A percentile compares a stretch with the other conserved stretches of the same genome.
Conservation (phyloP, 2,888 invertebrate genomes). For the Drosophila anceps region DNA sequence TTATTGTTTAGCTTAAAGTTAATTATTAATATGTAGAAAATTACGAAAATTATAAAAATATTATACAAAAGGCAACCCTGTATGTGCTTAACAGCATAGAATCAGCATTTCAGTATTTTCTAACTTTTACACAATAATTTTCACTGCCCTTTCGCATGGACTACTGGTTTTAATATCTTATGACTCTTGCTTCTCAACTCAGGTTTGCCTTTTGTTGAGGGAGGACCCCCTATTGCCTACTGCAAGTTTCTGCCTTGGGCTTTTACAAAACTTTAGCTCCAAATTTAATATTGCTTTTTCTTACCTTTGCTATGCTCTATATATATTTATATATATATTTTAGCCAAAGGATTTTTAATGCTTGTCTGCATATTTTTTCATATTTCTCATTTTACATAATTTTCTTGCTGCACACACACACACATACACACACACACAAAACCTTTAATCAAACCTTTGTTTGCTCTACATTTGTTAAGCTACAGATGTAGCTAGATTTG, state of each 20-base stretch:
- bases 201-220: neutral
- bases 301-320: neutral
- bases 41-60: constrained; percentile 6
- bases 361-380: constrained; percentile 13
- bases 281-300: constrained; percentile 17
- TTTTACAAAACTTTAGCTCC: constrained; percentile 9
- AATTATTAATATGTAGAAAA: neutral
- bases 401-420: constrained; percentile 1
- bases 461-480: constrained; percentile 23
- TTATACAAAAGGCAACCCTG: neutral
- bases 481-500: constrained; percentile 31
- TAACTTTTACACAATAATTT: neutral
- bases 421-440: too few relatives aligned
- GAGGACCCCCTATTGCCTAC: neutral
- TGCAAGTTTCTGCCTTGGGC: constrained; percentile 17
- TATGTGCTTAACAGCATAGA: neutral
- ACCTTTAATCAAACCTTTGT: constrained; percentile 55
- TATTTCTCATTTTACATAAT: constrained; percentile 17
- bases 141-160: neutral
- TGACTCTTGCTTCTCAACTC: neutral
- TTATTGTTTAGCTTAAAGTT: constrained; percentile 3
- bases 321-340: too few relatives aligned
- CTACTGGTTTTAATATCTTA: constrained; percentile 10
- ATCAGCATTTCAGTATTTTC: neutral
- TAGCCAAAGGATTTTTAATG: constrained; percentile 11